Evolutionary conservation across 1,140 invertebrate species (phyloP), one percentile per base, ranked within the genome.

Genomic region (Dreissena polymorpha): DNA sequence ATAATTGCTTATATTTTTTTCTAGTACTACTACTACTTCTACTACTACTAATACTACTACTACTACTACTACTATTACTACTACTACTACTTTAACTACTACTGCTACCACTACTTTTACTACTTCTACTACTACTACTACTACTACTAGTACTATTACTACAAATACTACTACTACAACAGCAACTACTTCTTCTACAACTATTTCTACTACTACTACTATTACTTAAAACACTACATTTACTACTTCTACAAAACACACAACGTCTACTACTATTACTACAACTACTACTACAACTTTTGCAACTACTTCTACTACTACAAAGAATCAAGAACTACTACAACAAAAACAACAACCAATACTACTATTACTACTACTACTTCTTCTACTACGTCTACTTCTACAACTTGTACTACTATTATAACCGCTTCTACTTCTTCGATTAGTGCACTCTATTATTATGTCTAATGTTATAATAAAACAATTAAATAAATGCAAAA

Each of bases 101-200:
- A 72, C 70, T 72, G 29, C 70, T 72, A 72, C 70, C 51, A 72
- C 70, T 72, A 50, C 70, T 72, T 51, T 49, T 72, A 72, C 70
- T 72, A 72, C 70, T 72, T 51, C 70, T 72, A 57, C 55, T 57
- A 57, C 55, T 57, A 57, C 55, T 57, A 57, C 55, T 57, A 57
- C 55, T 57, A 57, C 55, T 57, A 57, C 55, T 57, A n/a, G 13
- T 57, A 57, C 55, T 57, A 57, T n/a, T 57, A 57, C 55, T 57
- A 57, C 55, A 14, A 57, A 13, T 57, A 57, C n/a, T 57, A 57
- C 55, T 57, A 57, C 55, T 63, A 63, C 60, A n/a, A 63, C 60
- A n/a, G 23, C 60, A n/a, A 5, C 60, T 5, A 63, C 2, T 63
- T n/a, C 60, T 5, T 5, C 60, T 63, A 63, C 60, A n/a, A 63